These are phyloP conservation scores for Turdus rufiventris DNA, from an alignment of 2,113 vertebrate species.

Conservation along the genomic window DNA sequence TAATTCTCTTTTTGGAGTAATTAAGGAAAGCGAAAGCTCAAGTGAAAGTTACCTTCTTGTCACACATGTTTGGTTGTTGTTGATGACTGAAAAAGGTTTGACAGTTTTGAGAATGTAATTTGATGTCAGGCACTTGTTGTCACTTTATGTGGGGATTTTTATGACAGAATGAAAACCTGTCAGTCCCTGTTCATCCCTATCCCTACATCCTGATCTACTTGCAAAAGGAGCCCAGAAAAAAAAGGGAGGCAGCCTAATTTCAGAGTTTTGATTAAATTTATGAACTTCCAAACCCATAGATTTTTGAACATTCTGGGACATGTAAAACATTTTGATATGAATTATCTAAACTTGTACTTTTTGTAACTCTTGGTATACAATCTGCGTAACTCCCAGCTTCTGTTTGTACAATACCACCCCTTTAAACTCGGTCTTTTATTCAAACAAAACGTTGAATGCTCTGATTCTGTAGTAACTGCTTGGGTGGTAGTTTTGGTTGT, in stretches of 20 bases:
- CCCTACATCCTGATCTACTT: neutral
- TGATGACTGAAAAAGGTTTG: neutral
- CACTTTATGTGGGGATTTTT: neutral
- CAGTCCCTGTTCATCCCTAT: neutral
- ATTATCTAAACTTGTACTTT: neutral
- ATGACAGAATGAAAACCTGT: neutral
- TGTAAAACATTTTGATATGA: neutral
- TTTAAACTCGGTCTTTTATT: neutral
- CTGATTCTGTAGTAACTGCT: neutral
- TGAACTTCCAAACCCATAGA: neutral
- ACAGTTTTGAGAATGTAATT: neutral
- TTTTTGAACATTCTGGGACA: neutral
- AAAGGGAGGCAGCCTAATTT: neutral
- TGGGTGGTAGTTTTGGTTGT: neutral
- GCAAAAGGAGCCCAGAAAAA: neutral
- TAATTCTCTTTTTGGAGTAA: neutral
- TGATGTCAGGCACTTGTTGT: neutral
- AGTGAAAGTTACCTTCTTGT: neutral
- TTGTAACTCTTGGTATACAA: neutral
- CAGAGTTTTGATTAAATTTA: neutral
- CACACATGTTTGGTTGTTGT: neutral
- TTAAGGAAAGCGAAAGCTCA: neutral
- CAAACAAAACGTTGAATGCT: neutral
- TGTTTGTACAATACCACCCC: accelerated
- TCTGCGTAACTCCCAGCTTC: neutral